These are phyloP conservation scores for Coilia nasus DNA, from an alignment of 2,797 vertebrate genomes.

Conservation along the genomic window DNA sequence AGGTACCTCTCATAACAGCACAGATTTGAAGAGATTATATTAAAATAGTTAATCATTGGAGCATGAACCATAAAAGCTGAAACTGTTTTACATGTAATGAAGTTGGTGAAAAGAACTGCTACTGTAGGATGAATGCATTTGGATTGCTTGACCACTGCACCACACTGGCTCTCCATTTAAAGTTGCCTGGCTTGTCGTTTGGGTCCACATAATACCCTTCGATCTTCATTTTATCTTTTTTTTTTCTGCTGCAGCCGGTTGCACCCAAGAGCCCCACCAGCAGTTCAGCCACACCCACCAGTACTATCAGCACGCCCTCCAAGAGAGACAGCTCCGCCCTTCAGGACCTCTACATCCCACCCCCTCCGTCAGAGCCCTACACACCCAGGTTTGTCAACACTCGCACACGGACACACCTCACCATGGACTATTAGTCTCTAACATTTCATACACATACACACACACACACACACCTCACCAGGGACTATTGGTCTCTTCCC, in stretches of 20 bases:
- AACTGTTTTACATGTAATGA: not conserved
- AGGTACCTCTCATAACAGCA: not conserved
- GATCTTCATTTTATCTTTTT: not conserved
- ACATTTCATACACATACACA: too few relatives aligned
- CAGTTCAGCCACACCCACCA: conserved; percentile 92
- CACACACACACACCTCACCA: too few relatives aligned
- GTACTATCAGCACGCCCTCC: conserved; percentile 87
- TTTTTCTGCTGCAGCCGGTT: conserved; percentile 82
- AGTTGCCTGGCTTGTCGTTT: not conserved
- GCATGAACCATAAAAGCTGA: not conserved
- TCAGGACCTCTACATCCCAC: conserved; percentile 95
- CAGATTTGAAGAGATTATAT: not conserved
- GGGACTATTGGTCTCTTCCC: too few relatives aligned
- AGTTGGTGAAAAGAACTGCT: not conserved
- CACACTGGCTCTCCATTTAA: not conserved
- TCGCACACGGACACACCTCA: too few relatives aligned
- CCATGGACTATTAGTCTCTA: too few relatives aligned
- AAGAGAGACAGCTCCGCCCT: conserved; percentile 92
- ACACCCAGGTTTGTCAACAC: conserved; percentile 81
- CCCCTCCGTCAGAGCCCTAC: conserved; percentile 93
- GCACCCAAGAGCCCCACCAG: conserved; percentile 94
- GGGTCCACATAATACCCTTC: too few relatives aligned
- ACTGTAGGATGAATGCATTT: not conserved
- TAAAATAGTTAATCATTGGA: not conserved
- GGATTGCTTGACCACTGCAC: not conserved